Conservation (phyloP, 2,888 invertebrate species). For the Mimumesa dahlbomi region DNA sequence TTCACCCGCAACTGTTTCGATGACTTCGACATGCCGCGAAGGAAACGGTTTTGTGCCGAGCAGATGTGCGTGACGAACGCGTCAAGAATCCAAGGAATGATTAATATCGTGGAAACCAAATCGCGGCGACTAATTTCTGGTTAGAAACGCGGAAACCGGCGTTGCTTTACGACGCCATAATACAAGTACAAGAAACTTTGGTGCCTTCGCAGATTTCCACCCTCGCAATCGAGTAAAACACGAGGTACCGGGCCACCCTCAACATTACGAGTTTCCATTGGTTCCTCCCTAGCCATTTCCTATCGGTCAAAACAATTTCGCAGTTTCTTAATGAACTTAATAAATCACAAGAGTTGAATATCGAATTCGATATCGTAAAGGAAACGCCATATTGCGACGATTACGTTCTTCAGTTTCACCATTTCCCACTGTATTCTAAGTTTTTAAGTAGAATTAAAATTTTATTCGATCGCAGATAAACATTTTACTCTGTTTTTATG, state of each 20-base stretch:
- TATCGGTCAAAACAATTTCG: conserved; percentile 68
- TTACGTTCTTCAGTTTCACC: no score
- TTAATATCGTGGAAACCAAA: conserved; percentile 32
- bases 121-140: conserved; percentile 32
- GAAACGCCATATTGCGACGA: conserved; percentile 7
- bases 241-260: conserved; percentile 56
- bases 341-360: conserved; percentile 53
- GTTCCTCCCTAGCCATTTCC: conserved; percentile 64
- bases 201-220: conserved; percentile 56
- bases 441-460: neutral
- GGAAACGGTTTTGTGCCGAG: no score
- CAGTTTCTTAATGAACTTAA: conserved; percentile 67
- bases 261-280: conserved; percentile 54
- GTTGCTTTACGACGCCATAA: conserved; percentile 11
- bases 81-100: conserved; percentile 16
- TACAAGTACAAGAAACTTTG: conserved; percentile 46
- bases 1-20: no score
- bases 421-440: no score
- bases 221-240: conserved; percentile 61
- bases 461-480: neutral
- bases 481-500: no score
- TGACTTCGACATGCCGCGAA: no score
- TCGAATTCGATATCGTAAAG: conserved; percentile 17
- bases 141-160: neutral
- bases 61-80: no score